Conservation (phyloP, 2,113 vertebrate species). For the Oxygymnocypris stewartii region DNA sequence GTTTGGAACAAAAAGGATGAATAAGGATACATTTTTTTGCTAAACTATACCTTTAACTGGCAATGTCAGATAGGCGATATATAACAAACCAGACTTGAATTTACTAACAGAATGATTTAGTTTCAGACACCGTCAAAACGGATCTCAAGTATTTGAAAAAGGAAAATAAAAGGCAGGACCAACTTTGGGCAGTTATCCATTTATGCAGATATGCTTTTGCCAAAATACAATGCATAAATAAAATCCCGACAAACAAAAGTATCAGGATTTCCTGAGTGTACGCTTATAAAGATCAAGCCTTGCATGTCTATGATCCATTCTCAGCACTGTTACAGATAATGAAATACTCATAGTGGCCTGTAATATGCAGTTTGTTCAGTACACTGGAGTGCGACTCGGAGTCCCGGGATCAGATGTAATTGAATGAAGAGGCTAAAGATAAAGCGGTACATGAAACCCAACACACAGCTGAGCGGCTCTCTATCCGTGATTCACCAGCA, state of each 20-base stretch:
- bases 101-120: background rate
- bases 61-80: background rate
- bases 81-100: background rate
- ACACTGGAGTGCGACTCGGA: constrained; percentile 46
- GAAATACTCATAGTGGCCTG: constrained; percentile 6
- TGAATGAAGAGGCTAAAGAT: constrained; percentile 55
- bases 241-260: constrained; percentile 37
- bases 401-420: constrained; percentile 35
- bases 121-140: background rate
- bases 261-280: constrained; percentile 52
- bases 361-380: constrained; percentile 51
- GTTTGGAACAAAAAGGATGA: background rate
- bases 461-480: constrained; percentile 42
- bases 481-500: constrained; percentile 75
- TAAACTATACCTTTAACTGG: background rate
- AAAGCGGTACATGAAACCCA: constrained; percentile 46
- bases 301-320: constrained; percentile 42
- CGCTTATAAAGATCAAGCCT: constrained; percentile 42
- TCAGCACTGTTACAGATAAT: constrained; percentile 15
- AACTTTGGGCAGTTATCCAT: constrained; percentile 3
- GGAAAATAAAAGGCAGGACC: background rate
- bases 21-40: background rate
- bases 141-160: background rate
- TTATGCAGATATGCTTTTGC: constrained; percentile 41
- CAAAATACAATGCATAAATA: constrained; percentile 41